Conservation (phyloP, 2,797 vertebrate species). For the Periophthalmus magnuspinnatus region DNA sequence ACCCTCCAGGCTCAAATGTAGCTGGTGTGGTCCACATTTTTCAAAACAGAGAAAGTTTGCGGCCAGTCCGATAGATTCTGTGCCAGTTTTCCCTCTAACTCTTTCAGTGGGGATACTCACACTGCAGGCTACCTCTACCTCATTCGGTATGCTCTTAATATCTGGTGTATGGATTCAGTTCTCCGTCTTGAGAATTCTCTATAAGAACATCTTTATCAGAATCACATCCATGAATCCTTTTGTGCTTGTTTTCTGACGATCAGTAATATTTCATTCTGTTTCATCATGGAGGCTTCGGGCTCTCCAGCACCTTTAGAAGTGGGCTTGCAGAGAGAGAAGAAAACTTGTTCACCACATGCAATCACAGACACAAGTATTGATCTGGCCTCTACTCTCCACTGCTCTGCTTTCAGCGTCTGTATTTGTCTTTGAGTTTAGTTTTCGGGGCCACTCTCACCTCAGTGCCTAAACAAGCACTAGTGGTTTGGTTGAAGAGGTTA, state of each 20-base stretch:
- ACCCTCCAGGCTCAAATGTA: conserved; percentile 27
- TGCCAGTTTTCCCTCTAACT: conserved; percentile 3
- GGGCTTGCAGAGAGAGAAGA: conserved; percentile 12
- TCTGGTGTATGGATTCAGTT: conserved; percentile 6
- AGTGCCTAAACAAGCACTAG: background rate
- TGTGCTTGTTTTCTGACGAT: conserved; percentile 35
- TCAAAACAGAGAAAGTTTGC: conserved; percentile 6
- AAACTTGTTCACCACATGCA: conserved; percentile 22
- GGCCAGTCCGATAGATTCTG: conserved; percentile 21
- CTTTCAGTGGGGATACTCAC: conserved; percentile 23
- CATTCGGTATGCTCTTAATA: conserved; percentile 30
- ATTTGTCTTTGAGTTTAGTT: conserved; percentile 14
- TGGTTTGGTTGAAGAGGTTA: conserved; percentile 2
- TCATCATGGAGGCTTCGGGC: conserved; percentile 54
- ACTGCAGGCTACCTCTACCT: conserved; percentile 29
- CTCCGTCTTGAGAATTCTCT: conserved; percentile 10
- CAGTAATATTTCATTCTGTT: conserved; percentile 63
- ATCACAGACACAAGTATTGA: conserved; percentile 29
- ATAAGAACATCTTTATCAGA: conserved; percentile 33
- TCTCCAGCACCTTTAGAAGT: conserved; percentile 24
- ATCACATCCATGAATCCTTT: conserved; percentile 10
- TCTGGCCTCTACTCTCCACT: conserved; percentile 1
- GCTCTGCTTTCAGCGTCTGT: conserved; percentile 4
- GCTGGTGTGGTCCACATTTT: conserved; percentile 20
- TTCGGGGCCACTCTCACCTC: conserved; percentile 6